Base-by-base conservation (phyloP, 2,797 vertebrate species). In the Esox lucius region DNA sequence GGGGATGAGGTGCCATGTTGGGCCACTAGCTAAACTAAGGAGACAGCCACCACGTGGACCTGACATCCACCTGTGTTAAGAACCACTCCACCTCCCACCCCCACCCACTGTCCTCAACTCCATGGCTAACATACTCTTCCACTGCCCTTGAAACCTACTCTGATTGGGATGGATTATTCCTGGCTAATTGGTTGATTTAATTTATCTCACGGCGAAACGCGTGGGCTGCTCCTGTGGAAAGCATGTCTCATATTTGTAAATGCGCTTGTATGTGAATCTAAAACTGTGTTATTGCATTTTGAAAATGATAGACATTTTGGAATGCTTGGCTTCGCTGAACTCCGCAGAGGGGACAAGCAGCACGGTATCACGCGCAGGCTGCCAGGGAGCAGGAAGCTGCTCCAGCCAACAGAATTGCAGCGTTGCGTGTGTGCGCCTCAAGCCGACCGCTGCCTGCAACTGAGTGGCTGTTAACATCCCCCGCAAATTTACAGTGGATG, bases 381-480 rank as follows among this genome's bases (percentile, higher is more conserved):
- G 49, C 26, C 7, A 6, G 68, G 6, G 24, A 16, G 68, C 49
- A 16, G 24, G 28, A 39, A 70, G 24, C 68, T 19, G 68, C n/a
- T 42, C 68, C 49, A 51, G 26, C 46, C 22, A 48, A 48, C 15
- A 70, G 46, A 22, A 48, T 69, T 24, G 28, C 17, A 1, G 64
- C 28, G 0, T 33, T 17, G 16, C 46, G 35, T 48, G 42, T 46
- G 68, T 6, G 68, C 13, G 35, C n/a, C 68, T 49, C 68, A 26
- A 69, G 46, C 24, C 24, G 11, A 49, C 24, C 22, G 68, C 68
- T 49, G 68, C 42, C 35, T 39, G 5, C 35, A 53, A 3, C 15
- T 51, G 31, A 66, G 68, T 31, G 51, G 17, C 80, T 84, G 81
- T 74, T 85, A 85, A 89, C 89, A 87, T 61, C 90, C 91, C 88